A percentile compares a stretch with the other conserved stretches of the same genome.
Evolutionary conservation across 2,113 vertebrate species (phyloP).

Genomic region (Hippotragus niger): DNA sequence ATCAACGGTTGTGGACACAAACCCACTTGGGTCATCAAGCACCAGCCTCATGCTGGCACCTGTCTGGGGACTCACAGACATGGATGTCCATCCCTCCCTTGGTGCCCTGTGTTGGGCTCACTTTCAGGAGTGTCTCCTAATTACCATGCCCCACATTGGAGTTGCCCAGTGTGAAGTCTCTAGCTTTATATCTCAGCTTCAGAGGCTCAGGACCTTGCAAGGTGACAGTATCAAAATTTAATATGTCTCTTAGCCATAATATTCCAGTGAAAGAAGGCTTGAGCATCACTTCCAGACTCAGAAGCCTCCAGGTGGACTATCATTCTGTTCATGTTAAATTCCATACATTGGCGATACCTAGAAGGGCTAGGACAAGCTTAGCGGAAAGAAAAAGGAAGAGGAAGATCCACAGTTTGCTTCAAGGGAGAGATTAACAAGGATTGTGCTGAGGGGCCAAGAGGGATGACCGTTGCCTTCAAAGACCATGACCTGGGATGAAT

Average conservation of each 20-base stretch:
- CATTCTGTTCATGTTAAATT: neutral
- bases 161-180: neutral
- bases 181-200: neutral
- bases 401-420: neutral
- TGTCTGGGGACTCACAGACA: fast-evolving
- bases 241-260: neutral
- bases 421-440: neutral
- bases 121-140: neutral
- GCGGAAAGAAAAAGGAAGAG: neutral
- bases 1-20: fast-evolving
- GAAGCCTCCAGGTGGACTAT: neutral
- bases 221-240: neutral
- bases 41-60: neutral
- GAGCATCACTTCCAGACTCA: neutral
- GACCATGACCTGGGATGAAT: neutral
- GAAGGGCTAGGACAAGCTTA: neutral
- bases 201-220: neutral
- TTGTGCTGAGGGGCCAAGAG: neutral
- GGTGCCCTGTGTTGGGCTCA: neutral
- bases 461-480: neutral
- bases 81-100: neutral
- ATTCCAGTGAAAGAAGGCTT: neutral
- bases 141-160: neutral
- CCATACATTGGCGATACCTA: neutral
- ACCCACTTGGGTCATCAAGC: fast-evolving